Base-by-base conservation (phyloP, 2,888 invertebrate species). In the Encarsia formosa region DNA sequence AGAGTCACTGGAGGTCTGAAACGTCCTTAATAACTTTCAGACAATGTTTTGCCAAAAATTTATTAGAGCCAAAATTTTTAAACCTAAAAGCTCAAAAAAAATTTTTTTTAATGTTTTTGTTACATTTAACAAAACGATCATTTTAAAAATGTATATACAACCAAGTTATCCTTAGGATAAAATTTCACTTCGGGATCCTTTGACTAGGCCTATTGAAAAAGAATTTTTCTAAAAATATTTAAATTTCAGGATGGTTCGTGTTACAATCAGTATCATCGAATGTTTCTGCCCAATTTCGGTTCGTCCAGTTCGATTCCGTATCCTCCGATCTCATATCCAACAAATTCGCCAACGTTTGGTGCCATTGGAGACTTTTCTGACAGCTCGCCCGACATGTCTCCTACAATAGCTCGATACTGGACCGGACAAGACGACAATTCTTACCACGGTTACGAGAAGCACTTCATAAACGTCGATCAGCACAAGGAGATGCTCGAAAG, bases 361-460 rank as follows among this genome's bases (percentile, higher is more conserved):
- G 62, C 65, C 23, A 63, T 66, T 31, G 67, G 66, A n/a, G 68
- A 68, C 50, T 66, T 65, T 37, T 65, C 66, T 2, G 66, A 67
- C 42, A 67, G 65, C 55, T 64, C 65, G 5, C 63, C 66, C 9
- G 68, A 68, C 38, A 57, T 63, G n/a, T 67, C 68, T 4, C 67
- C 67, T 23, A 64, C 62, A 4, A 63, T 63, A 29, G 59, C 60
- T 1, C 61, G 63, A 29, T 63, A 63, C 45, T 65, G 64, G 64
- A 57, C 54, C 18, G 61, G 47, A 58, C 45, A 37, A 42, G 61
- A 64, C 16, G 63, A 65, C 5, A 60, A 64, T 19, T 42, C 61
- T 1, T 58, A 44, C n/a, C 57, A 56, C 32, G 61, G 57, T 9
- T 61, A 57, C 15, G 65, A 65, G 11, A 66, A 67, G 47, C 58